These are phyloP conservation scores for Pachycephala philippinensis DNA, from an alignment of 2,113 vertebrate species.

Conservation along the genomic window DNA sequence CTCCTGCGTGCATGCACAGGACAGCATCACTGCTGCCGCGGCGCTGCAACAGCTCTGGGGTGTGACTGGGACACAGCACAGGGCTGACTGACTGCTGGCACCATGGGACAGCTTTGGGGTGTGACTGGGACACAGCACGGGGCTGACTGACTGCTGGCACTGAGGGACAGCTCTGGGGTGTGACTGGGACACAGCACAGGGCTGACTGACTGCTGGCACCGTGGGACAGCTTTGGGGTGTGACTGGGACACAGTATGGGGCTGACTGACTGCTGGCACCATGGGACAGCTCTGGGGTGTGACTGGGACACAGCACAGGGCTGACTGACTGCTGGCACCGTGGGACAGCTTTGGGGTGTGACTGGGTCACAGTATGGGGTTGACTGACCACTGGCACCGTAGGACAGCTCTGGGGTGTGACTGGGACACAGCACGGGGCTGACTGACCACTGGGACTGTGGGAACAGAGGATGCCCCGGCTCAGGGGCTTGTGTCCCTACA, in stretches of 20 bases:
- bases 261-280: neutral
- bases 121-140: neutral
- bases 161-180: neutral
- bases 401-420: neutral
- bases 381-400: neutral
- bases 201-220: neutral
- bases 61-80: neutral
- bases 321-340: neutral
- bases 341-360: neutral
- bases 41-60: neutral
- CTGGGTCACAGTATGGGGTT: neutral
- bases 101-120: neutral
- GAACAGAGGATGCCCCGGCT: neutral
- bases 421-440: neutral
- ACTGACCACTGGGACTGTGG: neutral
- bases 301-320: too few species aligned
- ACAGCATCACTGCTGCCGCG: accelerated
- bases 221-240: neutral
- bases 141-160: neutral
- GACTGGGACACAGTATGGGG: neutral
- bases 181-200: neutral
- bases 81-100: neutral
- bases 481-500: accelerated
- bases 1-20: neutral
- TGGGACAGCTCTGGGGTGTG: neutral